Evolutionary conservation across 2,888 invertebrate genomes (phyloP).

Genomic region (Amphipoea lucens): DNA sequence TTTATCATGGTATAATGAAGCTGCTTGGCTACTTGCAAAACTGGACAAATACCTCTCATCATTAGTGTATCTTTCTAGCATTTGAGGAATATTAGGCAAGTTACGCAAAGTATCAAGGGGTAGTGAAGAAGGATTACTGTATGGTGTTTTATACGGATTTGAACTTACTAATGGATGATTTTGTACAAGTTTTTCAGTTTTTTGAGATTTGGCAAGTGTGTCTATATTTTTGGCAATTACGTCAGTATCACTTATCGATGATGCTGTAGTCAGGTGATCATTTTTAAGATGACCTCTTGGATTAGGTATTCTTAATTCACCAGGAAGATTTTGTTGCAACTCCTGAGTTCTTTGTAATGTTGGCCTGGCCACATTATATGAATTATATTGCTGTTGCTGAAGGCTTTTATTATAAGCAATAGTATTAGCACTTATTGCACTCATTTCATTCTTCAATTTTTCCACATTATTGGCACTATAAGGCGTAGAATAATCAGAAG

Average conservation of each 20-base stretch:
- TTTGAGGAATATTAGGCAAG: conserved; percentile 90
- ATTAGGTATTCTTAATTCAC: conserved; percentile 86
- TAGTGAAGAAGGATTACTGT: conserved; percentile 81
- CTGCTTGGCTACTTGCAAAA: conserved; percentile 81
- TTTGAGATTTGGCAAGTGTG: conserved; percentile 78
- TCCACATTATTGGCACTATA: conserved; percentile 78
- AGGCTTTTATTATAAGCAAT: conserved; percentile 83
- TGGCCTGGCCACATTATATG: conserved; percentile 79
- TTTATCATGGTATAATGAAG: conserved; percentile 90
- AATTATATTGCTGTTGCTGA: conserved; percentile 82
- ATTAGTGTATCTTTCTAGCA: conserved; percentile 90
- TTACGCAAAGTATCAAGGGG: conserved; percentile 89
- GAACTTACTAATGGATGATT: conserved; percentile 82
- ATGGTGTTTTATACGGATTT: conserved; percentile 85
- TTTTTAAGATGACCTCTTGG: conserved; percentile 81
- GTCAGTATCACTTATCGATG: conserved; percentile 75
- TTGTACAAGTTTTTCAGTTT: conserved; percentile 82
- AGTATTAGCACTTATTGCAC: conserved; percentile 71
- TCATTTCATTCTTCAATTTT: conserved; percentile 80
- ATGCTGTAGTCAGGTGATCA: conserved; percentile 75
- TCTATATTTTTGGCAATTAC: conserved; percentile 79
- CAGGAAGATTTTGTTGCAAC: conserved; percentile 79
- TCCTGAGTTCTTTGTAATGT: conserved; percentile 80
- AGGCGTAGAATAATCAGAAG: conserved; percentile 84
- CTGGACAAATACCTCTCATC: conserved; percentile 90